Evolutionary conservation across 2,113 vertebrate species (phyloP), one percentile per base, ranked within the genome.

Genomic region (Oreochromis tanganicae): DNA sequence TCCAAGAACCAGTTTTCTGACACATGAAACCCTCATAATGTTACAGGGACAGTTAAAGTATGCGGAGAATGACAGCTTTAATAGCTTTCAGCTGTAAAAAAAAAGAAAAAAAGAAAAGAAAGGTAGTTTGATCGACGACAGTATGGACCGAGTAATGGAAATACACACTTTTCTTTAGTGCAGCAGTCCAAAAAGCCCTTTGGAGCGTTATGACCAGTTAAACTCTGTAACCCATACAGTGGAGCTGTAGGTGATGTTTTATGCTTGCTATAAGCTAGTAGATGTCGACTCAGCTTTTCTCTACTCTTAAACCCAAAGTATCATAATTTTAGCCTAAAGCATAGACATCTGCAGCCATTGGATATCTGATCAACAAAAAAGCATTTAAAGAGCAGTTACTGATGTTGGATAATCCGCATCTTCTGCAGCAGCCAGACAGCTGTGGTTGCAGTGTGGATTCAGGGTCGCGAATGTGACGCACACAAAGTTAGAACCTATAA

Each of bases 1-100:
- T 83, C 80, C 38, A 57, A 24, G 5, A 91, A 94, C 92, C 73
- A 50, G 88, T 95, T 93, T 80, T 87, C 46, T 82, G 86, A 88
- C 91, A 91, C 81, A 79, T 38, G 82, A 92, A 82, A 92, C 87
- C 41, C 36, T 66, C 9, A 32, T 59, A 78, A 32, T 52, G 41
- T 87, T 59, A n/a, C 63, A 55, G 80, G 4, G 57, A 83, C 54
- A 19, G 27, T 66, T 6, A n/a, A 71, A n/a, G 52, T 63, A 56
- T 82, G 81, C 3, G 21, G 34, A 55, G 34, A 59, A 34, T 5
- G 4, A 11, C 3, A 24, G n/a, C 10, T 66, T 81, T 84, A 5
- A 66, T 10, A 85, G 32, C 63, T 75, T 48, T 75, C 71, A 50
- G 43, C 14, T 75, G 71, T 12, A 7, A 16, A 1, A 24, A 24